These are phyloP conservation scores for Chaenogobius annularis DNA, from an alignment of 2,113 vertebrate species.

Conservation along the genomic window DNA sequence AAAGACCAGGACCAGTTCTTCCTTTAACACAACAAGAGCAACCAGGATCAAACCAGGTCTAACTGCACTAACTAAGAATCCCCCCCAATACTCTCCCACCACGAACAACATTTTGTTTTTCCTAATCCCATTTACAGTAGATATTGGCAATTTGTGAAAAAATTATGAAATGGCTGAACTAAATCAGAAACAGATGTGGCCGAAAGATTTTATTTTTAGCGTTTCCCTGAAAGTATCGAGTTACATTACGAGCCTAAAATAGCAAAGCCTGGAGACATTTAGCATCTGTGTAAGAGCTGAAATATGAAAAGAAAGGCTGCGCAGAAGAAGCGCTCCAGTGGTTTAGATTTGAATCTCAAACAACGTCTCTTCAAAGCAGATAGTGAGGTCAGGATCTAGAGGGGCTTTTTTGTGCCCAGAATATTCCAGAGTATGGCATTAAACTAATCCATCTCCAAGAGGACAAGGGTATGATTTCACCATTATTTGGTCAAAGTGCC, in stretches of 20 bases:
- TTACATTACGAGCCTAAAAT: conserved; percentile 2
- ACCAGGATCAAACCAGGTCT: neutral
- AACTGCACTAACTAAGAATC: too few relatives aligned
- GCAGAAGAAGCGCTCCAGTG: neutral
- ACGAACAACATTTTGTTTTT: neutral
- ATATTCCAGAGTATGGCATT: too few relatives aligned
- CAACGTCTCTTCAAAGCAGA: neutral
- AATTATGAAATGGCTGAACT: neutral
- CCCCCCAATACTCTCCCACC: too few relatives aligned
- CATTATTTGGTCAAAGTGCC: too few relatives aligned
- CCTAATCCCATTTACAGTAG: neutral
- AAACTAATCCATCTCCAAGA: too few relatives aligned
- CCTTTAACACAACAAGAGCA: too few relatives aligned
- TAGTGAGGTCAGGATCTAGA: neutral
- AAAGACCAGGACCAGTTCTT: too few relatives aligned
- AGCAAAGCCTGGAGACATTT: neutral
- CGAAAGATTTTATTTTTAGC: neutral
- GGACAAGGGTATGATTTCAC: too few relatives aligned
- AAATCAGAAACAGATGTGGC: conserved; percentile 4
- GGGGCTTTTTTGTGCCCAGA: too few relatives aligned
- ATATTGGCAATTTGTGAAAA: neutral
- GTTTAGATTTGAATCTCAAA: neutral
- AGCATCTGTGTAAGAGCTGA: neutral
- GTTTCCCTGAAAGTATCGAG: neutral
- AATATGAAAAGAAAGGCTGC: neutral